Percentiles rank a stretch among this genome's conserved stretches.
Evolutionary conservation across 2,113 vertebrate species (phyloP).

Genomic region (Cololabis saira): DNA sequence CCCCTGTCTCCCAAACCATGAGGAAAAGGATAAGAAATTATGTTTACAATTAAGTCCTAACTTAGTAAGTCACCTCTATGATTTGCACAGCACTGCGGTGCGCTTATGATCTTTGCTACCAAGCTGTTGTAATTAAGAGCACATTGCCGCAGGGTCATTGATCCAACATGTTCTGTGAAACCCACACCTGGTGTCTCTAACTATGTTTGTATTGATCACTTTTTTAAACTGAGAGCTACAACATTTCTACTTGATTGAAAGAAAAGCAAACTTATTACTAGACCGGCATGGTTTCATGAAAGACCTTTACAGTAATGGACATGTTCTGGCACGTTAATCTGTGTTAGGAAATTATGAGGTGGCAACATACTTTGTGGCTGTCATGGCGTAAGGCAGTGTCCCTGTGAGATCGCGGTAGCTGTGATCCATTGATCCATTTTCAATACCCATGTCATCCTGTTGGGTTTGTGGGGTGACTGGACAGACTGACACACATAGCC

Average conservation of each 20-base stretch:
- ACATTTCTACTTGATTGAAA: background rate
- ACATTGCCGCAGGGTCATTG: conserved; percentile 29
- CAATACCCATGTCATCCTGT: too few relatives aligned
- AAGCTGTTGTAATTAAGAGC: conserved; percentile 34
- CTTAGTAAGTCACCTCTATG: conserved; percentile 6
- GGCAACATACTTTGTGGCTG: too few relatives aligned
- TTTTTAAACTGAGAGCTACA: conserved; percentile 2
- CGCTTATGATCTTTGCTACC: conserved; percentile 2
- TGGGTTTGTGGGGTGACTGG: too few relatives aligned
- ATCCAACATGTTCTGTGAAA: conserved; percentile 36
- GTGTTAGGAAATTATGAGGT: too few relatives aligned
- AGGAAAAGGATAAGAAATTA: background rate
- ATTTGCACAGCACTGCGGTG: background rate
- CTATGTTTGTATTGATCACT: conserved; percentile 30
- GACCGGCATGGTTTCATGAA: background rate
- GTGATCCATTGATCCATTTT: too few relatives aligned
- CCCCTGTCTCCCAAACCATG: background rate
- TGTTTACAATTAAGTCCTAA: background rate
- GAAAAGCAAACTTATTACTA: background rate
- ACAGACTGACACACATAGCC: too few relatives aligned
- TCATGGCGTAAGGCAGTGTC: too few relatives aligned
- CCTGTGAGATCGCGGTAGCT: too few relatives aligned
- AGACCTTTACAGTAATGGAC: background rate
- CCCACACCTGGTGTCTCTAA: conserved; percentile 21
- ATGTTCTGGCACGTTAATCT: background rate